A percentile compares a stretch with the other conserved stretches of the same genome.
Conservation (phyloP, 2,797 vertebrate genomes). For the Ataeniobius toweri region DNA sequence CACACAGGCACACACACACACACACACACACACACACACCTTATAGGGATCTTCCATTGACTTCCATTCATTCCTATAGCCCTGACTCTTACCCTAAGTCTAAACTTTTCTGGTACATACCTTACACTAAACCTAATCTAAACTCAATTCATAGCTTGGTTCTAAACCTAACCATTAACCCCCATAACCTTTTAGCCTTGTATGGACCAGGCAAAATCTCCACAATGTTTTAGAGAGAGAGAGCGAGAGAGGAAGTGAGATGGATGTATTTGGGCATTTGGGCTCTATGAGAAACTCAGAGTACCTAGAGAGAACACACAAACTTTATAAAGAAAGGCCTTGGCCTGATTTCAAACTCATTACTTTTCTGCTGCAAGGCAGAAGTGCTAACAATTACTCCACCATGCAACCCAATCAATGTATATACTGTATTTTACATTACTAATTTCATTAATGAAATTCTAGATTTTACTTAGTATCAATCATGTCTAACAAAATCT, state of each 20-base stretch:
- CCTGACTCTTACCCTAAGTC: too few species aligned
- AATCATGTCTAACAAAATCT: neutral
- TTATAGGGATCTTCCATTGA: too few species aligned
- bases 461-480: neutral
- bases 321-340: neutral
- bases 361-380: neutral
- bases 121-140: too few species aligned
- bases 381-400: neutral
- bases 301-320: neutral
- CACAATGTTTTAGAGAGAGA: too few species aligned
- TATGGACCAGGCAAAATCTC: too few species aligned
- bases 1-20: neutral
- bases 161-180: too few species aligned
- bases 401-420: neutral
- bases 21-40: neutral
- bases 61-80: too few species aligned
- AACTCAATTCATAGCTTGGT: too few species aligned
- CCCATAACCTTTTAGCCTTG: too few species aligned
- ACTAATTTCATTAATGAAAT: neutral
- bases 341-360: neutral
- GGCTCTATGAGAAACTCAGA: neutral
- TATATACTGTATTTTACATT: neutral
- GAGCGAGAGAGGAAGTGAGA: neutral
- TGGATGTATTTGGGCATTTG: neutral
- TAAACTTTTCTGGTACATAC: too few species aligned